These are phyloP conservation scores for Prosopocoilus inquinatus DNA, from an alignment of 2,888 invertebrate genomes.

Conservation along the genomic window DNA sequence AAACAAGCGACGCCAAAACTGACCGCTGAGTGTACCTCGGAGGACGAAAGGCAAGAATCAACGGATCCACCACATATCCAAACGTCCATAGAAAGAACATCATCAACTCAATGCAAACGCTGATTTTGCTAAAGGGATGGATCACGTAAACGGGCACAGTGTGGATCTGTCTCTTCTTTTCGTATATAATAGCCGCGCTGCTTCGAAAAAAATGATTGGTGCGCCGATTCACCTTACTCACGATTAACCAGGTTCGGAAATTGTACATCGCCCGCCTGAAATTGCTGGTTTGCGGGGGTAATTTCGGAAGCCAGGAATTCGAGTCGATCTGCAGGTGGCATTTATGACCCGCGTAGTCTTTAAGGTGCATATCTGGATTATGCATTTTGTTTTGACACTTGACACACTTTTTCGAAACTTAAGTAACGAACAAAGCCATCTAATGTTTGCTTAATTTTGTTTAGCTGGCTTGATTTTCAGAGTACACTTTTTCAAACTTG, in stretches of 20 bases:
- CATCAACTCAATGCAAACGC: conserved; percentile 17
- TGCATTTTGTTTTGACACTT: too few relatives aligned
- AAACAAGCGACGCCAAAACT: neutral
- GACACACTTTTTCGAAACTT: too few relatives aligned
- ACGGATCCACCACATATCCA: conserved; percentile 24
- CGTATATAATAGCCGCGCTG: conserved; percentile 40
- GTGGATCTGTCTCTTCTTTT: conserved; percentile 42
- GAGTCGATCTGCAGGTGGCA: conserved; percentile 8
- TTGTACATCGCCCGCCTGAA: conserved; percentile 34
- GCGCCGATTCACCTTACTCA: conserved; percentile 37
- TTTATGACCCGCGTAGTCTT: conserved; percentile 11
- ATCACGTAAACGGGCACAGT: conserved; percentile 42
- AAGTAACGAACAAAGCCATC: too few relatives aligned
- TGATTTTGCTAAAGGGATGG: conserved; percentile 42
- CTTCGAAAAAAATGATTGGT: conserved; percentile 41
- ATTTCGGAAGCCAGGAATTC: conserved; percentile 36
- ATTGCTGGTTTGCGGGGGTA: conserved; percentile 42
- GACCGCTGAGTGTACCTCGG: neutral
- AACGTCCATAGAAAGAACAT: conserved; percentile 24
- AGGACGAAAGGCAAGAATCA: conserved; percentile 9
- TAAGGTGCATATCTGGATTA: neutral
- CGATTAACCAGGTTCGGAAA: conserved; percentile 41
- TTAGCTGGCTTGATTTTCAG: too few relatives aligned
- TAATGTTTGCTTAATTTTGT: too few relatives aligned
- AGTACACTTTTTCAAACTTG: too few relatives aligned